Base-by-base conservation (phyloP, 2,888 invertebrate species). In the Drosophila tripunctata region DNA sequence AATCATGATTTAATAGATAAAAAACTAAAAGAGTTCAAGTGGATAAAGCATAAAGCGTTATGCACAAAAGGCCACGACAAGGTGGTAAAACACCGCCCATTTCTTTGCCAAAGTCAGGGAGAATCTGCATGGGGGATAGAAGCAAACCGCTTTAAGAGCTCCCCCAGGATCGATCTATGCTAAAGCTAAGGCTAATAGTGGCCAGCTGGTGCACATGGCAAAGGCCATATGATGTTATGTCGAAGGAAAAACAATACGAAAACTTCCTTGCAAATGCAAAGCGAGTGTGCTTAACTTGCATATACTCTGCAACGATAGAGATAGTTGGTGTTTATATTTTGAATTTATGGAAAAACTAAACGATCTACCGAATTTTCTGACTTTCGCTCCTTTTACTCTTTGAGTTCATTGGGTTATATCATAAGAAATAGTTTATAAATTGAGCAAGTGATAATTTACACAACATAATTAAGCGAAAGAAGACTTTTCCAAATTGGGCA, bases 1-100 rank as follows among this genome's bases (percentile, higher is more conserved):
- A 82, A 82, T 82, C 82, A 82, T 86, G 82, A 82, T 86, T 86
- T 82, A 82, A 82, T 82, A 82, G 82, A 82, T 86, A 83, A 79
- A 85, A 78, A 67, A 75, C 78, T 75, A 76, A 78, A 81, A 85
- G 85, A 81, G 81, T 81, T 85, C 81, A 81, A 81, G 81, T 81
- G 85, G 81, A 81, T 81, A 81, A 81, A 64, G 83, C 85, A 82
- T 82, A 85, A 81, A 82, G 82, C 82, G 85, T 75, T 69, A 65
- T 76, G 79, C 71, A 85, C 78, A 84, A 73, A 78, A 66, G 67
- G 67, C 56, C 65, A 67, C 56, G 51, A 36, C 50, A 36, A 65
- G 60, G 60, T 65, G 65, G 43, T 8, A 41, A 17, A 31, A 40
- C 17, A 10, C 12, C 27, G 15, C 43, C 43, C 27, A 12, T 41